Conservation (phyloP, 2,113 vertebrate genomes). For the Sylvia atricapilla region DNA sequence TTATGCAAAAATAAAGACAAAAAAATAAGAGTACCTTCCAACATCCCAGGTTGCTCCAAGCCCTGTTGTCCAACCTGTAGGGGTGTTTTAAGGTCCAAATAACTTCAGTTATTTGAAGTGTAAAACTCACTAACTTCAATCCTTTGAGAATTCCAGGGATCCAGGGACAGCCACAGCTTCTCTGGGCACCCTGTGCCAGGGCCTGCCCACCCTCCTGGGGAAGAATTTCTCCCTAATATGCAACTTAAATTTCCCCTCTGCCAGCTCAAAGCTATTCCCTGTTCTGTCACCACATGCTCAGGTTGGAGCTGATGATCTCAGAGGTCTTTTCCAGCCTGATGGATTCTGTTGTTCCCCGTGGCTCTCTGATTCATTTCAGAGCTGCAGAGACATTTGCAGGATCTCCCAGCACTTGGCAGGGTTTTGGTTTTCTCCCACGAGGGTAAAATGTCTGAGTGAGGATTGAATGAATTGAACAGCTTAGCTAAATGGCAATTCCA, state of each 20-base stretch:
- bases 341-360: not conserved
- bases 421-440: not conserved
- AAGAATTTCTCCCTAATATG: not conserved
- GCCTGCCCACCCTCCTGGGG: accelerated
- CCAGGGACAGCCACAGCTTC: not conserved
- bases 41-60: not conserved
- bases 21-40: not conserved
- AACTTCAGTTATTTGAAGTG: too few species aligned
- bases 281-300: not conserved
- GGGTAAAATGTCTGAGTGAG: not conserved
- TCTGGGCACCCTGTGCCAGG: not conserved
- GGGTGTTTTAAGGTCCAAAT: too few species aligned
- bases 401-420: not conserved
- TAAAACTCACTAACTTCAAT: too few species aligned
- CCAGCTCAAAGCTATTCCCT: not conserved
- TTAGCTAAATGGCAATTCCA: not conserved
- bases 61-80: accelerated
- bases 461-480: not conserved
- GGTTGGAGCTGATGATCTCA: not conserved
- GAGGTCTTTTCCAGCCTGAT: not conserved
- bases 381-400: not conserved
- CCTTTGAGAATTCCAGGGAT: not conserved
- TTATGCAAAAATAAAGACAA: not conserved
- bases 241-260: not conserved
- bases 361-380: not conserved